phyloP scores from a whole-genome alignment of 2,888 invertebrate genomes.

The Tiliacea aurago region DNA sequence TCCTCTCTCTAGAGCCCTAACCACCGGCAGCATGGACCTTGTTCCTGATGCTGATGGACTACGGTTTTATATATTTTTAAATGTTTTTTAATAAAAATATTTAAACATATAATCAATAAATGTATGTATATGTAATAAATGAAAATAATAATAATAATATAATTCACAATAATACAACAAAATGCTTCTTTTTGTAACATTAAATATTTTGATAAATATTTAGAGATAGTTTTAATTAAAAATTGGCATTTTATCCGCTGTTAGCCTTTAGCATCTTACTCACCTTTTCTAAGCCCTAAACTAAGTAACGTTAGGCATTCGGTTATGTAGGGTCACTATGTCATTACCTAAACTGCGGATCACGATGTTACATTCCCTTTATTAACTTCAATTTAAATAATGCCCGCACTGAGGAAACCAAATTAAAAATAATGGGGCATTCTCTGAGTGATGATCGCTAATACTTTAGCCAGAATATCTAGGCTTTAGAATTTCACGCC shows the following conservation, averaged over 20 bases:
- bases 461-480: not conserved
- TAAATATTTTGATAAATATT: not conserved
- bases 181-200: not conserved
- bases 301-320: conserved; percentile 19
- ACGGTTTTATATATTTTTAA: too few relatives aligned
- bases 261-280: not conserved
- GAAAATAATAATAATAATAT: too few relatives aligned
- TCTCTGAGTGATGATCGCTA: conserved; percentile 1
- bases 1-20: too few relatives aligned
- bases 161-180: too few relatives aligned
- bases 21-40: too few relatives aligned
- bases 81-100: too few relatives aligned
- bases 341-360: conserved; percentile 23
- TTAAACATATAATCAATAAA: too few relatives aligned
- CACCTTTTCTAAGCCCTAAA: not conserved
- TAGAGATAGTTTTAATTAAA: not conserved
- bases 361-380: conserved; percentile 28
- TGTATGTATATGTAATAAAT: too few relatives aligned
- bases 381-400: conserved; percentile 31
- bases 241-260: not conserved
- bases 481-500: not conserved
- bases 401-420: conserved; percentile 6
- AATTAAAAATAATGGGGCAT: conserved; percentile 23
- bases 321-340: conserved; percentile 8
- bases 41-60: too few relatives aligned